Conservation (phyloP, 2,113 vertebrate species). For the Ascaphus truei region DNA sequence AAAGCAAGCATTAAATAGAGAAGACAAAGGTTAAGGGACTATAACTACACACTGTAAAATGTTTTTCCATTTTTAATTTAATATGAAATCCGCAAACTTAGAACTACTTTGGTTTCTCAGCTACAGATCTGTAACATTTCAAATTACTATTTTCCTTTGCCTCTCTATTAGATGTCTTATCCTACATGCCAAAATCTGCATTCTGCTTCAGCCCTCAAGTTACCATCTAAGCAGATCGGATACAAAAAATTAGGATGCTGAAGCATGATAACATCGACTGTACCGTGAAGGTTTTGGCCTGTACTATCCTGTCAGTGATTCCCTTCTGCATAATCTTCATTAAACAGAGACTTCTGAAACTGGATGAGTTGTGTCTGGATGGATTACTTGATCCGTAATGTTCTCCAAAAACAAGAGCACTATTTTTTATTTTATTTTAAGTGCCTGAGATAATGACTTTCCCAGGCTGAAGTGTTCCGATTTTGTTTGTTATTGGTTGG, state of each 20-base stretch:
- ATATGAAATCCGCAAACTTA: neutral
- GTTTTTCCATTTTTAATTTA: too few species aligned
- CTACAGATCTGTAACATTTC: neutral
- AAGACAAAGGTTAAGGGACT: too few species aligned
- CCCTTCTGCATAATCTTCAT: constrained; percentile 54
- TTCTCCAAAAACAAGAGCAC: constrained; percentile 49
- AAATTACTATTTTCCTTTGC: neutral
- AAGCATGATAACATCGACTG: constrained; percentile 54
- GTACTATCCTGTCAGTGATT: constrained; percentile 47
- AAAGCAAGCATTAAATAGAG: too few species aligned
- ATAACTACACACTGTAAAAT: too few species aligned
- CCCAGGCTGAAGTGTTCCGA: constrained; percentile 27
- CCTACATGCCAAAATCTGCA: constrained; percentile 41
- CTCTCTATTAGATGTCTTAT: constrained; percentile 10
- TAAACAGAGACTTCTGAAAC: constrained; percentile 53
- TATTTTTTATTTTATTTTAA: constrained; percentile 24
- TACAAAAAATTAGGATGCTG: constrained; percentile 46
- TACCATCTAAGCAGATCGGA: constrained; percentile 52
- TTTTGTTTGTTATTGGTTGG: constrained; percentile 11
- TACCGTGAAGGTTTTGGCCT: constrained; percentile 39
- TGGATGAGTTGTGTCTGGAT: constrained; percentile 43
- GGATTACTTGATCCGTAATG: constrained; percentile 31
- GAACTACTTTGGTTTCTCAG: neutral
- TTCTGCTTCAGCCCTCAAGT: constrained; percentile 50
- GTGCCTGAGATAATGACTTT: constrained; percentile 23